Percentiles rank a stretch among this genome's conserved stretches.
Evolutionary conservation across 2,888 invertebrate species (phyloP).

Genomic region (Ariolimax columbianus): DNA sequence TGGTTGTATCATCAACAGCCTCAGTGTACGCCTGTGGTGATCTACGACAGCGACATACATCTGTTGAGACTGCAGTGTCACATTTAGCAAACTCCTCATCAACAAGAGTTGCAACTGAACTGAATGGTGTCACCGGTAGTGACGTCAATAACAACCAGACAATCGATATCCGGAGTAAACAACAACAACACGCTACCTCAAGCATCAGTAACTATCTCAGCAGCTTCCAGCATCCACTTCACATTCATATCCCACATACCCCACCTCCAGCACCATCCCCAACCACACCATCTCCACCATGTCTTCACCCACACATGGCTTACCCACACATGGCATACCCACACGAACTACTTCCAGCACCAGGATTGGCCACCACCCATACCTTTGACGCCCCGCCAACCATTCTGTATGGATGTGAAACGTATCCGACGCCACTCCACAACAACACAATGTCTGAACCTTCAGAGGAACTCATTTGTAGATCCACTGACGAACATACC

Average conservation of each 20-base stretch:
- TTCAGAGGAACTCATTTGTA: background rate
- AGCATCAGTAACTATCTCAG: slow-evolving; percentile 28
- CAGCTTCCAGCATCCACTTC: slow-evolving; percentile 36
- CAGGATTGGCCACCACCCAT: background rate
- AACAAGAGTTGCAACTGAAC: background rate
- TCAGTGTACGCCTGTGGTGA: background rate
- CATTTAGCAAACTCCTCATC: background rate
- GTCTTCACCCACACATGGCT: slow-evolving; percentile 1
- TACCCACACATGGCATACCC: background rate
- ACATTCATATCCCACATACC: slow-evolving; percentile 40
- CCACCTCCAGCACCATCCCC: background rate
- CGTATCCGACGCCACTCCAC: background rate
- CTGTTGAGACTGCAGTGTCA: slow-evolving; percentile 5
- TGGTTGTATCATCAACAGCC: background rate
- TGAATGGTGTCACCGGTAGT: no score
- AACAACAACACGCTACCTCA: background rate
- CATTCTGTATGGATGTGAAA: slow-evolving; percentile 10
- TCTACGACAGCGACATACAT: background rate
- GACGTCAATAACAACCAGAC: background rate
- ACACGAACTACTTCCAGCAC: background rate
- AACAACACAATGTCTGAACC: background rate
- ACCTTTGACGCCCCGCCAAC: slow-evolving; percentile 13
- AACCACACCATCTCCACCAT: slow-evolving; percentile 18
- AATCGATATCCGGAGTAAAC: background rate
- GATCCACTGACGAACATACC: background rate